Evolutionary conservation across 1,140 invertebrate species (phyloP).

Genomic region (Nasonia longicornis): DNA sequence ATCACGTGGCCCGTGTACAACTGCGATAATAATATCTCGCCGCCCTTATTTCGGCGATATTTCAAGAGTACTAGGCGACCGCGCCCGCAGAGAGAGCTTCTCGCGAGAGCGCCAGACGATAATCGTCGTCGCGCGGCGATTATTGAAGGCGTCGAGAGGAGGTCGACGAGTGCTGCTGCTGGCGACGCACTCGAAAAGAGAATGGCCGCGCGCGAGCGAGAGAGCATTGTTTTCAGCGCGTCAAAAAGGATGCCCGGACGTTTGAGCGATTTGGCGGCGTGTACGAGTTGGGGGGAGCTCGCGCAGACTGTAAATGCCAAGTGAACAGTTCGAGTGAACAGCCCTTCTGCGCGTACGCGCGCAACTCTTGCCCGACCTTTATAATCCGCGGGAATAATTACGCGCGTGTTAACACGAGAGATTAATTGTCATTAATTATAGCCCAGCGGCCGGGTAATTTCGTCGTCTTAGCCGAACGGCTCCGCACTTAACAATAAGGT

Average conservation of each 20-base stretch:
- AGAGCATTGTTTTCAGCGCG: conserved; percentile 20
- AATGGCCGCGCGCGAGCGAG: not conserved
- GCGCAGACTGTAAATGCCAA: conserved; percentile 62
- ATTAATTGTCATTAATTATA: conserved; percentile 71
- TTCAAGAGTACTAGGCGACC: not conserved
- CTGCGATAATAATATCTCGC: conserved; percentile 19
- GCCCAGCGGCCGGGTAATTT: conserved; percentile 63
- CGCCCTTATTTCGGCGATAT: not conserved
- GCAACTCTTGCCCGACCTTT: conserved; percentile 66
- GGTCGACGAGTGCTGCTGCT: conserved; percentile 26
- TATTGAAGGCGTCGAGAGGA: conserved; percentile 16
- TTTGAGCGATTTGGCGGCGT: conserved; percentile 33
- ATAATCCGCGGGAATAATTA: conserved; percentile 68
- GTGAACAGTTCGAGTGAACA: conserved; percentile 68
- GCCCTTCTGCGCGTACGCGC: conserved; percentile 58
- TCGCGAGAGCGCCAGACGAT: not conserved
- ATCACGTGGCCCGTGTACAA: conserved; percentile 26
- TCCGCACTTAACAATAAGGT: conserved; percentile 62
- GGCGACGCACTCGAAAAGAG: not conserved
- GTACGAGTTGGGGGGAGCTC: too few species aligned
- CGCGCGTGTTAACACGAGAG: conserved; percentile 58
- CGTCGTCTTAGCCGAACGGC: conserved; percentile 58
- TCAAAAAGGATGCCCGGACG: conserved; percentile 36
- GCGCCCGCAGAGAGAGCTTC: not conserved
- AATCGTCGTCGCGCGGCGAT: conserved; percentile 2